Conservation (phyloP, 2,797 vertebrate genomes). For the Thripadectes ignobilis region DNA sequence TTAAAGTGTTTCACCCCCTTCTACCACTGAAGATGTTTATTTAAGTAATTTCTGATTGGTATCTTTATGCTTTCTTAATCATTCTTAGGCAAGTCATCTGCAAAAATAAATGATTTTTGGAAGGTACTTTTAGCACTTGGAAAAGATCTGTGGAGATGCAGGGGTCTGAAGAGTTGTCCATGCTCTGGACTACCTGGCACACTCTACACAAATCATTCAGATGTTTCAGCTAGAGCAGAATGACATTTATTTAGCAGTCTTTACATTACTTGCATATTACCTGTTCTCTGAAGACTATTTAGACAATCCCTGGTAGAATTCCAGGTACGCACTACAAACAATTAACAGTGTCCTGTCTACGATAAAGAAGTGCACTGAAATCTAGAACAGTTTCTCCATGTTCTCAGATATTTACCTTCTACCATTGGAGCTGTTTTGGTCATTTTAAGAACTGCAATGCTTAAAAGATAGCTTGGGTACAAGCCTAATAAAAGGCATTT, state of each 20-base stretch:
- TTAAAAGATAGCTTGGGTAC: not conserved
- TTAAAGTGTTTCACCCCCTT: not conserved
- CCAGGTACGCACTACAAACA: not conserved
- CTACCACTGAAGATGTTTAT: not conserved
- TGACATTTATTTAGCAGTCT: not conserved
- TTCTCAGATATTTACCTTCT: not conserved
- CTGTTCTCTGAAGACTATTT: not conserved
- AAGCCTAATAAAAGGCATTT: not conserved
- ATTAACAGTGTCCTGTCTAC: not conserved
- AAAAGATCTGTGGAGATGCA: not conserved
- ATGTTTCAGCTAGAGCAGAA: not conserved
- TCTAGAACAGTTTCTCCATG: not conserved
- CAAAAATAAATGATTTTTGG: not conserved
- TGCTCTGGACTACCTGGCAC: not conserved
- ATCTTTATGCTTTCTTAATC: not conserved
- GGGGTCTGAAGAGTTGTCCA: not conserved
- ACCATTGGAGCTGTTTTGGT: not conserved
- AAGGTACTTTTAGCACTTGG: not conserved
- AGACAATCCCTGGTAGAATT: not conserved
- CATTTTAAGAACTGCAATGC: not conserved
- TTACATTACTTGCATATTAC: not conserved
- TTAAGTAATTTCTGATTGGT: not conserved
- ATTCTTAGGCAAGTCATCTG: not conserved
- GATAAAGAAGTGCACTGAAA: not conserved
- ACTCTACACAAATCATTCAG: not conserved